These are phyloP conservation scores for Apteryx owenii DNA, from an alignment of 2,113 vertebrate species.

Conservation along the genomic window DNA sequence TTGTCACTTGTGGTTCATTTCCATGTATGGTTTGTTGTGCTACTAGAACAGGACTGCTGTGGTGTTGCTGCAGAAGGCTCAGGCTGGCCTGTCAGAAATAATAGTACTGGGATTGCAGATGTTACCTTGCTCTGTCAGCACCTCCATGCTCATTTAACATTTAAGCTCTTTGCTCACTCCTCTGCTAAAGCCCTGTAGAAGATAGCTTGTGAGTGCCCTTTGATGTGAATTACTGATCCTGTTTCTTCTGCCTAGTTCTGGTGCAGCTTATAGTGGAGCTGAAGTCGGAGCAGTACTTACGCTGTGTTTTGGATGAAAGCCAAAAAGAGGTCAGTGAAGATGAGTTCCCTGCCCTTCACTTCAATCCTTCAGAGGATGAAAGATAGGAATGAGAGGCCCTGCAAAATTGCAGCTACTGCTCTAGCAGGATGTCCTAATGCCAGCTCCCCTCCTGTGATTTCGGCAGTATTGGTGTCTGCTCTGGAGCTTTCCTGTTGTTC, in stretches of 20 bases:
- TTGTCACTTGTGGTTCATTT: not conserved
- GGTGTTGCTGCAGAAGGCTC: not conserved
- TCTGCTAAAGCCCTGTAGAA: not conserved
- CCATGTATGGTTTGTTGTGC: not conserved
- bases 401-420: not conserved
- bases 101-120: not conserved
- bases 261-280: conserved; percentile 84
- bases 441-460: not conserved
- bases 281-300: conserved; percentile 80
- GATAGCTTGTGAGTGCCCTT: not conserved
- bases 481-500: not conserved
- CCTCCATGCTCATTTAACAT: not conserved
- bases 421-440: not conserved
- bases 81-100: not conserved
- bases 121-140: conserved; percentile 13
- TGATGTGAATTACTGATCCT: conserved; percentile 22
- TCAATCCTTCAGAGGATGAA: not conserved
- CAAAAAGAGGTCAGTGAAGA: conserved; percentile 85
- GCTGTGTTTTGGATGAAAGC: conserved; percentile 84
- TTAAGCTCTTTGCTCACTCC: not conserved
- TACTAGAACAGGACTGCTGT: not conserved
- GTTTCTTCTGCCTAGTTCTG: conserved; percentile 82
- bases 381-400: not conserved
- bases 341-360: not conserved
- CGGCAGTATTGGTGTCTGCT: not conserved